Conservation (phyloP, 1,140 invertebrate species). For the Hormaphis cornu region DNA sequence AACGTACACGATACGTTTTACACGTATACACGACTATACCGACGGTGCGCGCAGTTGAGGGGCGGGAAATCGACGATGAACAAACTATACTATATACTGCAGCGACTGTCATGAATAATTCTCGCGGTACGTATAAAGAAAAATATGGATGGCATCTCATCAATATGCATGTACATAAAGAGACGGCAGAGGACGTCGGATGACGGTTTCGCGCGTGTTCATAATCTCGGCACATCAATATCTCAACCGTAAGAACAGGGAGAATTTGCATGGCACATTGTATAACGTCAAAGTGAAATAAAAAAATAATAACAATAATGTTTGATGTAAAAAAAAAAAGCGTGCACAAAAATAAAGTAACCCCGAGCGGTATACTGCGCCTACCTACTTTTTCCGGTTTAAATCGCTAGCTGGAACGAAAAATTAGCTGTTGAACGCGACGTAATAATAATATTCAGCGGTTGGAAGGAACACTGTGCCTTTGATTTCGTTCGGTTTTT, state of each 20-base stretch:
- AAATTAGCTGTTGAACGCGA: too few species aligned
- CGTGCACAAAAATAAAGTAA: neutral
- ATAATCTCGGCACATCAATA: conserved; percentile 30
- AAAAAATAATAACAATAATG: neutral
- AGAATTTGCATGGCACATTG: neutral
- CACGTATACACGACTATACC: neutral
- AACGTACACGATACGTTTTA: too few species aligned
- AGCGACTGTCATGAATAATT: conserved; percentile 25
- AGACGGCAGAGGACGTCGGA: neutral
- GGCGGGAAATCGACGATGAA: neutral
- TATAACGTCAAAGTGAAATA: conserved; percentile 17
- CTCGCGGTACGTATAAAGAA: conserved; percentile 16
- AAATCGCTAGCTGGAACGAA: too few species aligned
- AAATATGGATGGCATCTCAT: conserved; percentile 32
- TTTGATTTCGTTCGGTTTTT: too few species aligned
- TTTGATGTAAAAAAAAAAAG: too few species aligned
- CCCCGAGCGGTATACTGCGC: too few species aligned
- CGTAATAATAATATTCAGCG: too few species aligned
- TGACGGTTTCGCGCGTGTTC: conserved; percentile 19
- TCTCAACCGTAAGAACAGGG: neutral
- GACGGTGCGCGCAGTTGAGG: neutral
- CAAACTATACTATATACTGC: too few species aligned
- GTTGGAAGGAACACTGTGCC: too few species aligned
- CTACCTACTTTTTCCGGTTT: too few species aligned
- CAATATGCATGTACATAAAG: conserved; percentile 24